Base-by-base conservation (phyloP, 2,113 vertebrate species). In the Pardalotus punctatus region DNA sequence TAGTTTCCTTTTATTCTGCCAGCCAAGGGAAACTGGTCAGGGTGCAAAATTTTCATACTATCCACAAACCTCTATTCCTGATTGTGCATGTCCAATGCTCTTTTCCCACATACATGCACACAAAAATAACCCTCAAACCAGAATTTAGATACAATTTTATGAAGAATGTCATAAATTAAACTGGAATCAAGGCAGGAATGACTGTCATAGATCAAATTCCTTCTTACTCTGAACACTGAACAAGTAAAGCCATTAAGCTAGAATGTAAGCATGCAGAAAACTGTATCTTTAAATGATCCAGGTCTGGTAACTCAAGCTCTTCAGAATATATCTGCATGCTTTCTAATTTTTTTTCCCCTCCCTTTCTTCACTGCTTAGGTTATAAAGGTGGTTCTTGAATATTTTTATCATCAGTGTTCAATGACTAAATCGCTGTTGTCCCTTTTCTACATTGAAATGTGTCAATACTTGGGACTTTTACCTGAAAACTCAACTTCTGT, bases 201-300 rank as follows among this genome's bases (percentile, higher is more conserved):
- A 62, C 56, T 84, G 51, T 88, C 56, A 60, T 78, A 54, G 64
- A 60, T 78, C 27, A 78, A 86, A 93, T 94, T 92, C 58, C 38
- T 86, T 90, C n/a, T 50, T 83, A 28, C 27, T 83, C 50, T 73
- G 71, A 69, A 36, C 9, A 8, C 60, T 72, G 38, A 7, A 48
- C 53, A 42, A 73, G 27, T 57, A 70, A 81, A 88, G 43, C 33
- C 42, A 40, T 72, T 58, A 74, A 88, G 57, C 62, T 50, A 50
- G 43, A 88, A 88, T 1, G 10, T 50, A 83, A 80, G 36, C 35
- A 21, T 56, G 64, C 64, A 83, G 71, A 86, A 92, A 65, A 90
- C 28, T 43, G 1, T 61, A 6, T 60, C 61, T 90, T 72, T 79
- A 85, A 93, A 35, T 58, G n/a, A 83, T 80, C 54, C 12, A 14